Evolutionary conservation across 1,140 invertebrate genomes (phyloP).

Genomic region (Bicyclus anynana): DNA sequence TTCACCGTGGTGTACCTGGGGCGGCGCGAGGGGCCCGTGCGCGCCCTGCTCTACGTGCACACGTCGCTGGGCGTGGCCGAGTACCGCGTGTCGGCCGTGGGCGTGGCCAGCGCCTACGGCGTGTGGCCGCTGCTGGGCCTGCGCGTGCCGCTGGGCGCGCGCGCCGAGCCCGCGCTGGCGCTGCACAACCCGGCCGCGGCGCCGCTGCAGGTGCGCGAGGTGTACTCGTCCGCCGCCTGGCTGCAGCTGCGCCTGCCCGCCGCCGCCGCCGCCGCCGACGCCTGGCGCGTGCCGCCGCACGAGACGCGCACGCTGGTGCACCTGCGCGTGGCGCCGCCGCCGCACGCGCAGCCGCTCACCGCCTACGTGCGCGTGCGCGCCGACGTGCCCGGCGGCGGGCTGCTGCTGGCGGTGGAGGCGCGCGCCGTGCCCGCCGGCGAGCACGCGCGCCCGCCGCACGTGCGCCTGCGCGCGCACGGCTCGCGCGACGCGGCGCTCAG

Average conservation of each 20-base stretch:
- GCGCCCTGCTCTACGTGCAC: slow-evolving; percentile 94
- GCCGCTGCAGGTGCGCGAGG: slow-evolving; percentile 88
- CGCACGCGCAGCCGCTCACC: slow-evolving; percentile 18
- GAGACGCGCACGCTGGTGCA: slow-evolving; percentile 93
- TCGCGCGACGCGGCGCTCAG: slow-evolving; percentile 47
- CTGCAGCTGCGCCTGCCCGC: slow-evolving; percentile 92
- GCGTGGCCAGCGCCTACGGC: slow-evolving; percentile 92
- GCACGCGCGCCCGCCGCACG: slow-evolving; percentile 53
- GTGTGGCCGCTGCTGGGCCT: slow-evolving; percentile 93
- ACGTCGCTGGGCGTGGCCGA: slow-evolving; percentile 88
- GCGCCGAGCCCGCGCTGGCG: slow-evolving; percentile 92
- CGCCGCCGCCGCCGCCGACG: slow-evolving; percentile 81
- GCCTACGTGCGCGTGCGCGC: slow-evolving; percentile 47
- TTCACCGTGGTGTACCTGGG: slow-evolving; percentile 98
- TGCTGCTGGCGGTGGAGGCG: slow-evolving; percentile 65
- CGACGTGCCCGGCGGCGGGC: slow-evolving; percentile 51
- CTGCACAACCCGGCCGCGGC: slow-evolving; percentile 96
- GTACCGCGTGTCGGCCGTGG: slow-evolving; percentile 64
- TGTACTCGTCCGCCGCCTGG: slow-evolving; percentile 94
- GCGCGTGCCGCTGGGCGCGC: slow-evolving; percentile 94
- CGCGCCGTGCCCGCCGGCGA: slow-evolving; percentile 48
- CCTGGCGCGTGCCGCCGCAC: slow-evolving; percentile 95
- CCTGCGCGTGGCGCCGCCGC: slow-evolving; percentile 80
- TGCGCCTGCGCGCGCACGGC: slow-evolving; percentile 58
- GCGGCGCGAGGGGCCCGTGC: slow-evolving; percentile 90